Evolutionary conservation across 2,888 invertebrate species (phyloP).

Genomic region (Corythucha ciliata): DNA sequence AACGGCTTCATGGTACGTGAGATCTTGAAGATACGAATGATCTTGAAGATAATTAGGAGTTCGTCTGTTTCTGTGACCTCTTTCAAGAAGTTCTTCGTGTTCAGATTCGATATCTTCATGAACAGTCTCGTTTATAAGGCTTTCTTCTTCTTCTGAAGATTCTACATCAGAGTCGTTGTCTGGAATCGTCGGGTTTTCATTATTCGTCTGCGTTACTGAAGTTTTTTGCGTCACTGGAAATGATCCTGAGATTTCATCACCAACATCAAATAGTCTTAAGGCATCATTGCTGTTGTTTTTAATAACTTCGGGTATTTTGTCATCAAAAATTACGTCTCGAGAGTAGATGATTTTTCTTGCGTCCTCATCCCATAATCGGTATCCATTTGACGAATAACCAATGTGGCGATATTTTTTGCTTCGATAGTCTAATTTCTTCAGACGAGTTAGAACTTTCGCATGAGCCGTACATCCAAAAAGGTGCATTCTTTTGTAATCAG

Average conservation of each 20-base stretch:
- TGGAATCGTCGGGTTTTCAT: too few relatives aligned
- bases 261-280: too few relatives aligned
- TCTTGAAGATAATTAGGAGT: background rate
- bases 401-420: background rate
- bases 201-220: too few relatives aligned
- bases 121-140: background rate
- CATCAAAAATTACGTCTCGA: slow-evolving; percentile 4
- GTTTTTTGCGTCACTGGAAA: too few relatives aligned
- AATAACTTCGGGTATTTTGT: background rate
- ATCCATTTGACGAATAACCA: background rate
- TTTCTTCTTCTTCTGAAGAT: background rate
- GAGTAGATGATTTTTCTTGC: slow-evolving; percentile 5
- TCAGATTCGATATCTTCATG: background rate
- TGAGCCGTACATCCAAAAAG: slow-evolving; percentile 3
- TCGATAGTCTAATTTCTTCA: background rate
- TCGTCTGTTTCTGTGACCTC: background rate
- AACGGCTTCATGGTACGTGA: background rate
- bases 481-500: background rate
- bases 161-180: too few relatives aligned
- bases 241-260: too few relatives aligned
- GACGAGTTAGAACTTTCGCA: background rate
- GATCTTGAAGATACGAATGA: background rate
- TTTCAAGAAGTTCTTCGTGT: background rate
- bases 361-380: background rate
- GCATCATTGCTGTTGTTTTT: background rate